Percentiles rank a stretch among this genome's conserved stretches.
Conservation (phyloP, 2,113 vertebrate species). For the Syrmaticus mikado region DNA sequence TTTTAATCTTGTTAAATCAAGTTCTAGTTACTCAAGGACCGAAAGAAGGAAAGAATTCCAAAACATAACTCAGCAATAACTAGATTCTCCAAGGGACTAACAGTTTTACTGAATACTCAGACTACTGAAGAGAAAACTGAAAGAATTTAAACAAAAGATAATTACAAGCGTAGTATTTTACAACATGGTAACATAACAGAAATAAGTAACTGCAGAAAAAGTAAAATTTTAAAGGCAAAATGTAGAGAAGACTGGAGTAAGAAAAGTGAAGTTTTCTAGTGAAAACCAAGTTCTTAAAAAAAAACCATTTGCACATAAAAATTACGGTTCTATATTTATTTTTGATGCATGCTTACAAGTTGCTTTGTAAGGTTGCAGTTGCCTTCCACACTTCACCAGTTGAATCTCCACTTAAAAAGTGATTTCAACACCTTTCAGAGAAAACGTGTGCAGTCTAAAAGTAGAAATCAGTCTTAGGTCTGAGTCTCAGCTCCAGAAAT, state of each 20-base stretch:
- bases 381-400: neutral
- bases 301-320: neutral
- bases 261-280: neutral
- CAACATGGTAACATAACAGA: neutral
- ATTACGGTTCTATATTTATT: neutral
- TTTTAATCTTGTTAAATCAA: slow-evolving; percentile 55
- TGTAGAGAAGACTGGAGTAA: neutral
- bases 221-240: slow-evolving; percentile 19
- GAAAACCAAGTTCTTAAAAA: neutral
- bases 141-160: slow-evolving; percentile 28
- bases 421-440: neutral
- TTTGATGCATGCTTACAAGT: neutral
- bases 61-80: slow-evolving; percentile 40
- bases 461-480: neutral
- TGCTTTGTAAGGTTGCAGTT: neutral
- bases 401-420: neutral
- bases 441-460: neutral
- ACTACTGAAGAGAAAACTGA: slow-evolving; percentile 4
- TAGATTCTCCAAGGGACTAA: slow-evolving; percentile 4
- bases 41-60: slow-evolving; percentile 37
- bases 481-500: neutral
- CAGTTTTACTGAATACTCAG: slow-evolving; percentile 36
- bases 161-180: slow-evolving; percentile 38
- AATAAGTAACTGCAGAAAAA: slow-evolving; percentile 20
- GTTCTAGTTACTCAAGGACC: slow-evolving; percentile 19